Evolutionary conservation across 2,113 vertebrate species (phyloP).

Genomic region (Dicentrarchus labrax): DNA sequence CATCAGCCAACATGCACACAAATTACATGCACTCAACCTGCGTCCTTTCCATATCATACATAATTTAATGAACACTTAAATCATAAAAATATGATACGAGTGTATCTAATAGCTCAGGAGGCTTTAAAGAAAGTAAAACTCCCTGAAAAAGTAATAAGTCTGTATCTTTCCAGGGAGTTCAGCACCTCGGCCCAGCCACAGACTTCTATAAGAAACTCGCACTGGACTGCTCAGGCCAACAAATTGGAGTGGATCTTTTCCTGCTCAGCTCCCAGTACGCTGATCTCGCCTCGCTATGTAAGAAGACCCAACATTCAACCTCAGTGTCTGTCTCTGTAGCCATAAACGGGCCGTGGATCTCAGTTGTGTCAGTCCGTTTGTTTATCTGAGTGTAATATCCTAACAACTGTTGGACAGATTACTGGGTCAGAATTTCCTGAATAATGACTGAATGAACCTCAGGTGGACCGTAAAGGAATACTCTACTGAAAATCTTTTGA

Average conservation of each 20-base stretch:
- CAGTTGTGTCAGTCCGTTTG: neutral
- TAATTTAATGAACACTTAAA: neutral
- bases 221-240: slow-evolving; percentile 97
- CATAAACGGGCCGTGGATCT: too few relatives aligned
- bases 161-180: slow-evolving; percentile 87
- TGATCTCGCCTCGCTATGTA: slow-evolving; percentile 95
- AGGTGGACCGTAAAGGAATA: neutral
- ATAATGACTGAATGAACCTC: neutral
- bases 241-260: slow-evolving; percentile 97
- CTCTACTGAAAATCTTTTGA: neutral
- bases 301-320: slow-evolving; percentile 24
- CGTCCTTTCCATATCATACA: too few relatives aligned
- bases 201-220: slow-evolving; percentile 99
- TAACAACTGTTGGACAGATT: neutral
- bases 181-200: slow-evolving; percentile 96
- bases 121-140: neutral
- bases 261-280: slow-evolving; percentile 96
- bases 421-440: neutral
- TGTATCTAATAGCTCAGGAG: neutral
- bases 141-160: neutral
- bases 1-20: neutral
- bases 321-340: neutral
- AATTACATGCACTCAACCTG: neutral
- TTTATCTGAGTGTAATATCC: neutral
- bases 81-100: neutral